A percentile compares a stretch with the other conserved stretches of the same genome.
These are phyloP conservation scores for Takifugu rubripes DNA, from an alignment of 2,797 vertebrate genomes.

Conservation along the genomic window DNA sequence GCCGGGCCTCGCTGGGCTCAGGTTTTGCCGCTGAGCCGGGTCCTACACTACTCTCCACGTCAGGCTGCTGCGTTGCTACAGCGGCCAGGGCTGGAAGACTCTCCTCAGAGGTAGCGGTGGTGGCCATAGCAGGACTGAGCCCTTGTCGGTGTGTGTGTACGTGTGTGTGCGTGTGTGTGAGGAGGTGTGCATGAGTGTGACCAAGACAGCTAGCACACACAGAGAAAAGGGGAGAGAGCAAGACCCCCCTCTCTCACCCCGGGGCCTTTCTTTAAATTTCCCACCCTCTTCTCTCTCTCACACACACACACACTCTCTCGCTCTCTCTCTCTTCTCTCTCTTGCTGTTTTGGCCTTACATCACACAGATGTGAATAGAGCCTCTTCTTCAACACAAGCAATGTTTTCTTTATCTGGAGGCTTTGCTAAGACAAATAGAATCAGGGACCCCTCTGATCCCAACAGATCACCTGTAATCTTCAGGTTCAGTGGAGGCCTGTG, in stretches of 20 bases:
- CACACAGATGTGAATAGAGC: conserved; percentile 8
- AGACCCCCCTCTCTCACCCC: conserved; percentile 46
- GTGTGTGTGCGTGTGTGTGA: conserved; percentile 47
- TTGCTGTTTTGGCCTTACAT: conserved; percentile 13
- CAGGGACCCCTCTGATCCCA: conserved; percentile 30
- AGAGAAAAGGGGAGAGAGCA: conserved; percentile 50
- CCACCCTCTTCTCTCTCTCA: conserved; percentile 57
- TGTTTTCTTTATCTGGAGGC: conserved; percentile 16
- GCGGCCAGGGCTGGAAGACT: conserved; percentile 40
- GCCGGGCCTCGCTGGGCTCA: conserved; percentile 41
- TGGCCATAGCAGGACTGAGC: conserved; percentile 71
- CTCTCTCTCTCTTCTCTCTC: conserved; percentile 4
- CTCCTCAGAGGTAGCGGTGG: conserved; percentile 56
- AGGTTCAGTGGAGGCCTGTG: conserved; percentile 28
- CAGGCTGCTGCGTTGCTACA: conserved; percentile 53
- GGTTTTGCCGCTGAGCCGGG: conserved; percentile 39
- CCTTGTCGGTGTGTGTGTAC: conserved; percentile 60
- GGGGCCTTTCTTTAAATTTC: conserved; percentile 47
- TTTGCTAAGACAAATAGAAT: conserved; percentile 32
- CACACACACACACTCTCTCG: conserved; percentile 39
- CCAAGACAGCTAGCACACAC: conserved; percentile 68
- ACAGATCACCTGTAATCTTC: conserved; percentile 48
- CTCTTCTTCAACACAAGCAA: neutral
- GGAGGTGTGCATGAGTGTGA: conserved; percentile 45
- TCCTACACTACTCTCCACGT: conserved; percentile 51